A percentile compares a stretch with the other conserved stretches of the same genome.
Conservation (phyloP, 2,888 invertebrate genomes). For the Tineola bisselliella region DNA sequence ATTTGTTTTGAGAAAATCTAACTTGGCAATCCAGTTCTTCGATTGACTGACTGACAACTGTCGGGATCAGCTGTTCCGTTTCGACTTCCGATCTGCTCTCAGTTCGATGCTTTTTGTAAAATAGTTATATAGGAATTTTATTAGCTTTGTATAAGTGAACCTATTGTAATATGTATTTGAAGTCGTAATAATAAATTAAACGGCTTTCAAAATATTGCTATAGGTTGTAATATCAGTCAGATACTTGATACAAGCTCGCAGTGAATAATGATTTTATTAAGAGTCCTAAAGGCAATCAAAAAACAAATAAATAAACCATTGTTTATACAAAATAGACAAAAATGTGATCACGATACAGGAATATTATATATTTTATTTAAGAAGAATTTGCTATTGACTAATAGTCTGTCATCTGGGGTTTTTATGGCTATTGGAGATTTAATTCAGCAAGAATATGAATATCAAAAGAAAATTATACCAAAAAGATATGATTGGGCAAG, state of each 20-base stretch:
- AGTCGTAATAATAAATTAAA: no score
- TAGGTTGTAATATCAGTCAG: neutral
- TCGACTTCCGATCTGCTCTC: no score
- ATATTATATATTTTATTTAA: conserved; percentile 57
- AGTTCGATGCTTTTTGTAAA: no score
- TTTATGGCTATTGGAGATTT: conserved; percentile 83
- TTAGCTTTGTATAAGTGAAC: no score
- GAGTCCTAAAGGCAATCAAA: neutral
- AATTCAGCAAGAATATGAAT: conserved; percentile 81
- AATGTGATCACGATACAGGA: neutral
- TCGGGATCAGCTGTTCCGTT: no score
- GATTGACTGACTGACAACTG: no score
- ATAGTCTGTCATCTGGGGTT: conserved; percentile 79
- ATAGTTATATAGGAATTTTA: no score
- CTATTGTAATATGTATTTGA: no score
- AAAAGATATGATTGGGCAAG: conserved; percentile 69
- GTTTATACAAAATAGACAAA: neutral
- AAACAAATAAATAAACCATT: neutral
- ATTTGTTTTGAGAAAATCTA: no score
- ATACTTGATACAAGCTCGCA: neutral
- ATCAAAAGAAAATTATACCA: conserved; percentile 40
- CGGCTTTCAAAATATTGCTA: no score
- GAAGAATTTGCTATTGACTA: conserved; percentile 80
- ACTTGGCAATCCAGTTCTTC: no score
- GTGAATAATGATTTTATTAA: neutral